Percentiles rank a stretch among this genome's conserved stretches.
Conservation (phyloP, 2,797 vertebrate species). For the Periparus ater region DNA sequence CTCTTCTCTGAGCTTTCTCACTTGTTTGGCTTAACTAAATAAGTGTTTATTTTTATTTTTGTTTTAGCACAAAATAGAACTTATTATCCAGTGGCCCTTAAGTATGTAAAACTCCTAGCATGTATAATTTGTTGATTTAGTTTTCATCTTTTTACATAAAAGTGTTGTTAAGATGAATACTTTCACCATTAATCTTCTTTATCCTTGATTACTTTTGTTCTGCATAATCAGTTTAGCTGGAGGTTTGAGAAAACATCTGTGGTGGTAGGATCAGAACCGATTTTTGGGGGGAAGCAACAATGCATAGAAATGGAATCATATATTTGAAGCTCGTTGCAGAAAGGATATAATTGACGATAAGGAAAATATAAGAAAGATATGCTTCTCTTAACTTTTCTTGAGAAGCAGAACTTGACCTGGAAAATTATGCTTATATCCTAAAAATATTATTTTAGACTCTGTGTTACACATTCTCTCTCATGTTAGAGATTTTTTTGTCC, state of each 20-base stretch:
- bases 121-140: neutral
- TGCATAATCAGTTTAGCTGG: neutral
- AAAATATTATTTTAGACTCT: neutral
- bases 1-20: neutral
- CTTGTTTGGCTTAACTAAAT: neutral
- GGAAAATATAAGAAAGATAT: neutral
- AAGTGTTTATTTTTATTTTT: neutral
- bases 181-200: neutral
- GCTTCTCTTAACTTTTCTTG: neutral
- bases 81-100: neutral
- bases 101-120: neutral
- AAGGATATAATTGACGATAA: neutral
- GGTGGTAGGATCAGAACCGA: neutral
- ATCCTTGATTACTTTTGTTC: neutral
- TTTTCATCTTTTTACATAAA: neutral
- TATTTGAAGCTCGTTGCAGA: neutral
- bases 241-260: neutral
- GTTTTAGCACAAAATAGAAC: neutral
- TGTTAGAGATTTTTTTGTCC: neutral
- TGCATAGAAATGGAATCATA: neutral
- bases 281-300: neutral
- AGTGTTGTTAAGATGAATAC: neutral
- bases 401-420: neutral
- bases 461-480: neutral
- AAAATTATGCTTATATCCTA: neutral